phyloP scores from a whole-genome alignment of 2,888 invertebrate genomes.

The Cephus runcator region DNA sequence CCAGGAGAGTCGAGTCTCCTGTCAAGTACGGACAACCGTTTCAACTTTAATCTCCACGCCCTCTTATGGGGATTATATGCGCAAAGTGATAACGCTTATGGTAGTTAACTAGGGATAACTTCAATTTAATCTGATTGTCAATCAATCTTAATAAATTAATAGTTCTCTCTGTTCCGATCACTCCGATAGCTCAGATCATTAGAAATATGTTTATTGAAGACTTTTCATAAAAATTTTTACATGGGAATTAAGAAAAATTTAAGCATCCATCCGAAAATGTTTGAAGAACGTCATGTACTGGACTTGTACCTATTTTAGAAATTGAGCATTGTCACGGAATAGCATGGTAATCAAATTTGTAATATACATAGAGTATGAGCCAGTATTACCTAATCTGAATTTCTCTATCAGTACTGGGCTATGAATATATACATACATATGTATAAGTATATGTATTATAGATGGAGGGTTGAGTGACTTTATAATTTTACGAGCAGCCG shows the following conservation, averaged over 20 bases:
- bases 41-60: conserved; percentile 18
- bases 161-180: not conserved
- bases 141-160: not conserved
- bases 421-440: not conserved
- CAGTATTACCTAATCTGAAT: not conserved
- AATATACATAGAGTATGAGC: not conserved
- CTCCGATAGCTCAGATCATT: not conserved
- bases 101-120: not conserved
- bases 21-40: conserved; percentile 21
- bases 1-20: conserved; percentile 9
- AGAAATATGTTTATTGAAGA: not conserved
- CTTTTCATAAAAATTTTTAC: not conserved
- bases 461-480: conserved; percentile 29
- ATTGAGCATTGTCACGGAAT: not conserved
- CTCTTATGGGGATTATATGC: conserved; percentile 24
- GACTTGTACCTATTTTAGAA: no score
- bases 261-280: not conserved
- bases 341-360: not conserved
- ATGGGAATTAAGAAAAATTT: not conserved
- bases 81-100: conserved; percentile 4
- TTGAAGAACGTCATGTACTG: no score
- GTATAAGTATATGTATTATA: not conserved
- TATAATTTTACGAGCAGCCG: conserved; percentile 53
- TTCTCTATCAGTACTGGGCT: not conserved
- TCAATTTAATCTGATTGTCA: not conserved